Conservation (phyloP, 2,888 invertebrate genomes). For the Lymantria monacha region DNA sequence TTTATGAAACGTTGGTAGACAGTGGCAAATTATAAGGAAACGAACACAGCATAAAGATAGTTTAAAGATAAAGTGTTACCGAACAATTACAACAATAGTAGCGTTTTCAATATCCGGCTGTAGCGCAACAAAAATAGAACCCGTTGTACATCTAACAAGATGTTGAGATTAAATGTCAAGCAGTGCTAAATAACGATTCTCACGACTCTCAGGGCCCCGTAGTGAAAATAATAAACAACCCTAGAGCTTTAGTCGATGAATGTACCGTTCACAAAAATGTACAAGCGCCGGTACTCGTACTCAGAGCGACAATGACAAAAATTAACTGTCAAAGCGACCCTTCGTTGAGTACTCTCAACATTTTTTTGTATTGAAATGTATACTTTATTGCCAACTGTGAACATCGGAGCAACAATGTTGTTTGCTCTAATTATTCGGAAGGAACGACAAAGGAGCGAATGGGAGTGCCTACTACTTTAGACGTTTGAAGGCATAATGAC, state of each 20-base stretch:
- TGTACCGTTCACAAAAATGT: conserved; percentile 41
- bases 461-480: conserved; percentile 68
- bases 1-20: conserved; percentile 15
- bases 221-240: conserved; percentile 54
- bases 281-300: conserved; percentile 40
- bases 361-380: conserved; percentile 70
- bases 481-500: conserved; percentile 62
- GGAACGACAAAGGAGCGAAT: conserved; percentile 69
- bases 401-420: conserved; percentile 53
- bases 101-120: conserved; percentile 31
- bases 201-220: conserved; percentile 68
- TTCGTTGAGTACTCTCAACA: conserved; percentile 55
- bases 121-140: conserved; percentile 20
- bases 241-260: conserved; percentile 45
- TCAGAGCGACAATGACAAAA: conserved; percentile 69
- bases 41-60: conserved; percentile 19
- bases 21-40: conserved; percentile 29
- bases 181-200: conserved; percentile 50
- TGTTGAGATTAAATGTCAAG: conserved; percentile 42
- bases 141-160: conserved; percentile 33
- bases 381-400: conserved; percentile 64
- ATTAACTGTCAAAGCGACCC: conserved; percentile 69
- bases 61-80: conserved; percentile 25
- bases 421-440: conserved; percentile 78
- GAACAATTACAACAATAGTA: conserved; percentile 26